These are phyloP conservation scores for Empidonax alnorum DNA, from an alignment of 2,113 vertebrate genomes.

Conservation along the genomic window DNA sequence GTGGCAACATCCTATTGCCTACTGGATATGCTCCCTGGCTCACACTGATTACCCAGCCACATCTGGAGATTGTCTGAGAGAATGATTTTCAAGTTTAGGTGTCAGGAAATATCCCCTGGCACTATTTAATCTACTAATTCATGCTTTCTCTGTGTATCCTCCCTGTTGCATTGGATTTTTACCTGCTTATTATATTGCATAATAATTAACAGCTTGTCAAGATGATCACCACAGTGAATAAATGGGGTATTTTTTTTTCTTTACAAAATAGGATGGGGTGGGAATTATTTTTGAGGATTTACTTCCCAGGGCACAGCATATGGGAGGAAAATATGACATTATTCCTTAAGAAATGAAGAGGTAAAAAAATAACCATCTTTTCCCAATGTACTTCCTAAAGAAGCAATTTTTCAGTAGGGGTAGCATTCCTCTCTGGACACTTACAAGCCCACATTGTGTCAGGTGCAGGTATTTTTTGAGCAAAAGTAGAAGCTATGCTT, in stretches of 20 bases:
- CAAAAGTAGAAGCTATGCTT: neutral
- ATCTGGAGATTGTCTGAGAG: neutral
- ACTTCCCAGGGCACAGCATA: neutral
- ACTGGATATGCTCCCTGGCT: neutral
- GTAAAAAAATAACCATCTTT: neutral
- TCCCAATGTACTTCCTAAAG: neutral
- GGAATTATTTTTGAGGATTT: neutral
- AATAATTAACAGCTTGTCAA: neutral
- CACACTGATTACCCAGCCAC: neutral
- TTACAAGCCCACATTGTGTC: neutral
- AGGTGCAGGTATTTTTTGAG: neutral
- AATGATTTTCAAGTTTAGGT: neutral
- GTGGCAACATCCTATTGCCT: neutral
- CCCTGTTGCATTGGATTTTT: neutral
- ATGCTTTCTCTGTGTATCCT: neutral
- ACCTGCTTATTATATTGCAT: neutral
- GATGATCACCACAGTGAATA: neutral
- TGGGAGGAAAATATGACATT: neutral
- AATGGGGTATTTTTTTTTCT: neutral
- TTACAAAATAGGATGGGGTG: neutral
- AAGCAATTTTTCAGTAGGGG: neutral
- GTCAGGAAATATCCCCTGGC: neutral
- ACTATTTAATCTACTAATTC: neutral
- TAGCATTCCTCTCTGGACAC: neutral
- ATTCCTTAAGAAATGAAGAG: neutral